phyloP scores from a whole-genome alignment of 2,113 vertebrate species.

The Periophthalmodon schlosseri region DNA sequence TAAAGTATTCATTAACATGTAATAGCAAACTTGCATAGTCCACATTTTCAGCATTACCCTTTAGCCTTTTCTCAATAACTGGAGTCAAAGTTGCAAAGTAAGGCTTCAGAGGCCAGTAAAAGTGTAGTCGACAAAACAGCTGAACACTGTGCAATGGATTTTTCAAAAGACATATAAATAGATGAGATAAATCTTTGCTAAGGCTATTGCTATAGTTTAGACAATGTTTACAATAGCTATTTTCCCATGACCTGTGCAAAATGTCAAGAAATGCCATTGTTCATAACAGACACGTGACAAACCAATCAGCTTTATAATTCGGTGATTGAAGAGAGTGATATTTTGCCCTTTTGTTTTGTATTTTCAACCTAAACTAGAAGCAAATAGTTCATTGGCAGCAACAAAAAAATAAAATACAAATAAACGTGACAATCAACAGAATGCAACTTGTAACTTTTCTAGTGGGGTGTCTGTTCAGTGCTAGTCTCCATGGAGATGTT shows the following conservation, averaged over 20 bases:
- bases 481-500: too few species aligned
- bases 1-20: conserved; percentile 28
- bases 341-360: neutral
- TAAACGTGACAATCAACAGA: too few species aligned
- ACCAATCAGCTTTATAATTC: neutral
- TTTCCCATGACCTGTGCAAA: too few species aligned
- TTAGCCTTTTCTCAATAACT: conserved; percentile 1
- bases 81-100: neutral
- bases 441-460: too few species aligned
- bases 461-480: too few species aligned
- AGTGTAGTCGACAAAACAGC: neutral
- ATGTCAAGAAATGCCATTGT: too few species aligned
- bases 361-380: neutral
- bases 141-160: neutral
- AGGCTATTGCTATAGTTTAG: neutral
- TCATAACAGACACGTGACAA: neutral
- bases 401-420: too few species aligned
- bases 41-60: neutral
- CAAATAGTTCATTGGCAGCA: neutral
- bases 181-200: neutral
- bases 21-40: neutral
- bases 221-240: neutral
- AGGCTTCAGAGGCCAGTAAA: neutral
- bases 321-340: neutral
- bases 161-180: neutral